Evolutionary conservation across 2,113 vertebrate genomes (phyloP), one percentile per base, ranked within the genome.

Genomic region (Chloropsis cyanopogon): DNA sequence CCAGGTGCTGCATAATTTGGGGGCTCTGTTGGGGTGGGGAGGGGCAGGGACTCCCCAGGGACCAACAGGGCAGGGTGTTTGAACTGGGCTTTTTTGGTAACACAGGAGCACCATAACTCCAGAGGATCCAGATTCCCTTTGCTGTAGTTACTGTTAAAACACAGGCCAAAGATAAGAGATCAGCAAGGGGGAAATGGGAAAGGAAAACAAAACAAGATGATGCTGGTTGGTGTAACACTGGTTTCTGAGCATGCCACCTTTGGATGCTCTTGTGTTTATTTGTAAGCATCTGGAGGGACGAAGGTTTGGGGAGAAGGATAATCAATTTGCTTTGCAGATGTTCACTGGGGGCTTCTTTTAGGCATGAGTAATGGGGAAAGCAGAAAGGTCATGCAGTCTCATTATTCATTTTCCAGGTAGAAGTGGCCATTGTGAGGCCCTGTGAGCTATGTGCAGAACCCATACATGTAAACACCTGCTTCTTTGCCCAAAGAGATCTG

Each of bases 21-120:
- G 31, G 19, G 2, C 3, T 69, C 11, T 18, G 3, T 10, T 8
- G 14, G 28, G 10, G 2, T 22, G 20, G 31, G 46, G 15, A 47
- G 64, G 23, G 31, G 9, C 4, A 12, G 66, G 20, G 16, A 8
- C 11, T 66, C 8, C 12, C 14, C 4, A 14, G 29, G 35, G 14
- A 6, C 22, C 2, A 0, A 12, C 33, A 52, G 28, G 25, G 3
- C 16, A 15, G 4, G 7, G 6, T 80, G 16, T n/a, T 64, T 41
- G 33, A 68, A 50, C 8, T 26, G 28, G 6, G 2, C 2, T 3
- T 50, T 53, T 84, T 68, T 70, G 5, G 16, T 41, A 82, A 31
- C 46, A 17, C 7, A 41, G 28, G 21, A 60, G 10, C 0, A 0
- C 18, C 12, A 20, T 35, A 47, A 56, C 17, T 10, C 9, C 9